These are phyloP conservation scores for Mirounga angustirostris DNA, from an alignment of 2,113 vertebrate species.

Conservation along the genomic window DNA sequence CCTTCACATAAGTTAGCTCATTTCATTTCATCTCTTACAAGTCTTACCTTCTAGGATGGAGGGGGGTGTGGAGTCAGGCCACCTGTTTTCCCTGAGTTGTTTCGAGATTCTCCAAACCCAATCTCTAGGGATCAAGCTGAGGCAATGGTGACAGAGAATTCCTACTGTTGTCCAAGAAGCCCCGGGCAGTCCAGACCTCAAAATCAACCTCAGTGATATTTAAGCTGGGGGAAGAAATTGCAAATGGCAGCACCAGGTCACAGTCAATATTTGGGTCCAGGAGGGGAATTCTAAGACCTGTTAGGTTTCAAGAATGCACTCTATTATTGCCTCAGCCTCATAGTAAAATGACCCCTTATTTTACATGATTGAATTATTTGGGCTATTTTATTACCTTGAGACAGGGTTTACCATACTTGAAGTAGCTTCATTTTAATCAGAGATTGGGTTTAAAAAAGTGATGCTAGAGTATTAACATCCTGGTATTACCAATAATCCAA, in stretches of 20 bases:
- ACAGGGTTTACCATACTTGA: background rate
- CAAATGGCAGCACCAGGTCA: background rate
- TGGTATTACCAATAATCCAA: background rate
- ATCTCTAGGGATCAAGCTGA: rapidly evolving
- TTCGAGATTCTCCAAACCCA: background rate
- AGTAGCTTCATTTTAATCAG: background rate
- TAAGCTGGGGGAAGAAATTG: background rate
- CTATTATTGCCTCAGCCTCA: background rate
- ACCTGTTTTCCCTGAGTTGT: rapidly evolving
- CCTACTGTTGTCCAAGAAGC: background rate
- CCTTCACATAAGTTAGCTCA: background rate
- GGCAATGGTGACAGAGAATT: background rate
- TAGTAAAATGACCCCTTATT: background rate
- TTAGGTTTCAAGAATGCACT: background rate
- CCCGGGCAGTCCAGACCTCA: rapidly evolving
- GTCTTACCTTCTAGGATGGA: background rate
- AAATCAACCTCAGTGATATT: background rate
- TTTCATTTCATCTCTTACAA: background rate
- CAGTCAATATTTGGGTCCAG: background rate
- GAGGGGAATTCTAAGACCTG: background rate
- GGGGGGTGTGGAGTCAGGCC: rapidly evolving
- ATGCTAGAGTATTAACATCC: background rate
- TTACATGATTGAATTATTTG: background rate
- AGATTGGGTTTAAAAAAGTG: background rate
- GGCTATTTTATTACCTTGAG: background rate